Evolutionary conservation across 2,797 vertebrate species (phyloP).

Genomic region (Pogoniulus pusillus): DNA sequence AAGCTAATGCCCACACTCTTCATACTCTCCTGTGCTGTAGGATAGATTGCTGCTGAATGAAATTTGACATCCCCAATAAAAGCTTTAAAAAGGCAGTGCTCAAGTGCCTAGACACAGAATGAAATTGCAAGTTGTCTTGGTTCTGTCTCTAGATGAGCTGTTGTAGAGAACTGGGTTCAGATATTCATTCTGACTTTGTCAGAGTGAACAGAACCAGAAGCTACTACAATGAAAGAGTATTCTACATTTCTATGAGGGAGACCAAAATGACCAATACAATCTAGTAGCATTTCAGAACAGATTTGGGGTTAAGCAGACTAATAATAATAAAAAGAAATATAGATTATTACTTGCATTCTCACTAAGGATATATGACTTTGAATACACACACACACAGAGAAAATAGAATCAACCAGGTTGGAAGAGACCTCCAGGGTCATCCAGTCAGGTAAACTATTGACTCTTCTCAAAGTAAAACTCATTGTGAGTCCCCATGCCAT

Average conservation of each 20-base stretch:
- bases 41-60: neutral
- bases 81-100: neutral
- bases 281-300: neutral
- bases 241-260: neutral
- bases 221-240: neutral
- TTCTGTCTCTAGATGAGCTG: neutral
- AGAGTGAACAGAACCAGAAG: neutral
- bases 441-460: neutral
- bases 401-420: too few relatives aligned
- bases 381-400: too few relatives aligned
- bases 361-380: neutral
- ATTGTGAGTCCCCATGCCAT: slow-evolving; percentile 1
- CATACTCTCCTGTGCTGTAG: neutral
- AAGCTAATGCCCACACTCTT: neutral
- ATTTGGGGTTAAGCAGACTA: neutral
- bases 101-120: neutral
- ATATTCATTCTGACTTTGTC: neutral
- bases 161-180: neutral
- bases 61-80: neutral
- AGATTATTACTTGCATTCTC: neutral
- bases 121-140: neutral
- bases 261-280: neutral
- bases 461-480: slow-evolving; percentile 5
- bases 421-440: too few relatives aligned
- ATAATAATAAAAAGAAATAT: neutral